These are phyloP conservation scores for Drepana falcataria DNA, from an alignment of 2,888 invertebrate species.

Conservation along the genomic window DNA sequence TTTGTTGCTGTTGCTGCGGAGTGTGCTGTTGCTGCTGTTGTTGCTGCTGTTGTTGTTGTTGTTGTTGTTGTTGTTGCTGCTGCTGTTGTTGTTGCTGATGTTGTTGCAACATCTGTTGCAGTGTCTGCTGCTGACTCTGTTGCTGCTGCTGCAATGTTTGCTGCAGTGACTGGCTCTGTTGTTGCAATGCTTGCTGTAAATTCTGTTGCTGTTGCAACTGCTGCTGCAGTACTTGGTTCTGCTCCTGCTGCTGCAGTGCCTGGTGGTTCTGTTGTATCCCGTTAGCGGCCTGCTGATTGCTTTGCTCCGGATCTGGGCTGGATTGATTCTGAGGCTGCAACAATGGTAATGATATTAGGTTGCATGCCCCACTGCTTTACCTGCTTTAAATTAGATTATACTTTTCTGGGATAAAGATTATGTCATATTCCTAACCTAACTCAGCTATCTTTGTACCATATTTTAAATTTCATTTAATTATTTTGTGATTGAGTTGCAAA, in stretches of 20 bases:
- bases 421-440: too few species aligned
- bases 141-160: constrained; percentile 31
- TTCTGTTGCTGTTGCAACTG: constrained; percentile 32
- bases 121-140: constrained; percentile 39
- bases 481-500: too few species aligned
- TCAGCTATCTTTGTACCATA: too few species aligned
- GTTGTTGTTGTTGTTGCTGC: constrained; percentile 43
- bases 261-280: constrained; percentile 65
- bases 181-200: constrained; percentile 43
- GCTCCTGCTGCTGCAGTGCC: constrained; percentile 44
- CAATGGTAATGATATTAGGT: constrained; percentile 18
- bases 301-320: constrained; percentile 64
- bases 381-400: too few species aligned
- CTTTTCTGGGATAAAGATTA: too few species aligned
- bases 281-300: constrained; percentile 66
- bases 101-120: constrained; percentile 46
- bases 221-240: constrained; percentile 49
- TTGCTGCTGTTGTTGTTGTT: constrained; percentile 41
- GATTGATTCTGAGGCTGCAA: constrained; percentile 75
- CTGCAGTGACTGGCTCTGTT: constrained; percentile 23
- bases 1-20: constrained; percentile 38
- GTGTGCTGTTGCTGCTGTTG: constrained; percentile 43
- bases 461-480: too few species aligned
- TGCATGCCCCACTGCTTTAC: not conserved
- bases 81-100: constrained; percentile 43